Base-by-base conservation (phyloP, 2,797 vertebrate species). In the Streptopelia turtur region DNA sequence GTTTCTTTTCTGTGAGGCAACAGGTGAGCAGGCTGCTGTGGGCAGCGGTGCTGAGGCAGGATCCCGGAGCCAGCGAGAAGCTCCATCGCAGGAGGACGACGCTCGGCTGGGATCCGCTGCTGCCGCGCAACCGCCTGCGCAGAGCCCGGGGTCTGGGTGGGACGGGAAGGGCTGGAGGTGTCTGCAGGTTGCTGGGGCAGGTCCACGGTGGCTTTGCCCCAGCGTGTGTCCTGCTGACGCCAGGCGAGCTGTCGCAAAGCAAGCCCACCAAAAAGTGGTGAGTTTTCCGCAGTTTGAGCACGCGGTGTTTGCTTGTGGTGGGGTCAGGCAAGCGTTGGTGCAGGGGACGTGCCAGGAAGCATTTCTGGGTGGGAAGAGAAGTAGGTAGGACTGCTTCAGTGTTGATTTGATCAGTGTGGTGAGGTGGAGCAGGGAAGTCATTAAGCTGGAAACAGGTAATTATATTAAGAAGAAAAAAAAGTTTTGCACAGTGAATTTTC, bases 401-500 rank as follows among this genome's bases (percentile, higher is more conserved):
- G 45, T 59, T 31, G 41, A 30, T 93, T 78, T 86, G 82, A 92
- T 95, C 89, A 86, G 59, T 45, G 13, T 43, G 74, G 39, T 0
- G 17, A 52, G 90, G 76, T 90, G 74, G 80, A 87, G 74, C 47
- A 17, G 47, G 86, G 77, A 93, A 95, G 92, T 94, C 28, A 66
- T 94, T 95, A 94, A 87, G 55, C 35, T 95, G 63, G 74, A 80
- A 96, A 72, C 65, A 71, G 75, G 76, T 90, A 91, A 95, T 95
- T 94, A 65, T 50, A 31, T 30, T 55, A 1, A 8, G 65, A 71
- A 59, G 16, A 57, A 74, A 41, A 50, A 80, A 43, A 59, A 27
- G 20, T 49, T 81, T n/a, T 69, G 6, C 59, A 66, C 35, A 20
- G 65, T 84, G 91, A 78, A 78, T 90, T 87, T 95, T 91, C 85